Percentiles rank a stretch among this genome's conserved stretches.
Conservation (phyloP, 2,797 vertebrate genomes). For the Chiroxiphia lanceolata region DNA sequence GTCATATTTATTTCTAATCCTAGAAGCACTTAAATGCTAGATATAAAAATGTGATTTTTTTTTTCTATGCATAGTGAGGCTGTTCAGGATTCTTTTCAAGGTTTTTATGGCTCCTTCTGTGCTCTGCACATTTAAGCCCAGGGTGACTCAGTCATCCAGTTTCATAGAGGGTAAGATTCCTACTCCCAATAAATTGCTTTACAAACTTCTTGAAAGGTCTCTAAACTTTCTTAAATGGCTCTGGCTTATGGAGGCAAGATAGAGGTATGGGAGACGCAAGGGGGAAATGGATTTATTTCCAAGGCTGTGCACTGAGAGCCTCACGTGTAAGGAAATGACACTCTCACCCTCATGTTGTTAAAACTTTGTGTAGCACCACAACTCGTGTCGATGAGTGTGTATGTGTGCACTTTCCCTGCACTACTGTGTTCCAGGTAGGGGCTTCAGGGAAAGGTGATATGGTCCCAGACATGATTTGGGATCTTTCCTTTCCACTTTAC, state of each 20-base stretch:
- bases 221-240: constrained; percentile 16
- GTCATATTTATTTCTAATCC: constrained; percentile 13
- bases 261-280: neutral
- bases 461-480: neutral
- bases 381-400: rapidly evolving
- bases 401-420: neutral
- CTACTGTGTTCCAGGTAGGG: neutral
- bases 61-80: neutral
- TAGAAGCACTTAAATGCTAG: neutral
- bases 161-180: constrained; percentile 3
- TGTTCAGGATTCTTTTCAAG: neutral
- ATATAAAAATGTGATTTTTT: neutral
- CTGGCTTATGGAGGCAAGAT: neutral
- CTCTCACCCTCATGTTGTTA: rapidly evolving
- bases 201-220: constrained; percentile 9
- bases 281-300: neutral
- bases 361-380: neutral
- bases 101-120: constrained; percentile 20
- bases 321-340: neutral
- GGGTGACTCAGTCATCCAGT: constrained; percentile 3
- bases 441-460: neutral
- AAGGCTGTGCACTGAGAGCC: neutral
- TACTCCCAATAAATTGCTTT: neutral
- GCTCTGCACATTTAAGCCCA: neutral
- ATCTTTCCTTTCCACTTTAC: neutral